Conservation (phyloP, 2,113 vertebrate genomes). For the Dasyornis broadbenti region DNA sequence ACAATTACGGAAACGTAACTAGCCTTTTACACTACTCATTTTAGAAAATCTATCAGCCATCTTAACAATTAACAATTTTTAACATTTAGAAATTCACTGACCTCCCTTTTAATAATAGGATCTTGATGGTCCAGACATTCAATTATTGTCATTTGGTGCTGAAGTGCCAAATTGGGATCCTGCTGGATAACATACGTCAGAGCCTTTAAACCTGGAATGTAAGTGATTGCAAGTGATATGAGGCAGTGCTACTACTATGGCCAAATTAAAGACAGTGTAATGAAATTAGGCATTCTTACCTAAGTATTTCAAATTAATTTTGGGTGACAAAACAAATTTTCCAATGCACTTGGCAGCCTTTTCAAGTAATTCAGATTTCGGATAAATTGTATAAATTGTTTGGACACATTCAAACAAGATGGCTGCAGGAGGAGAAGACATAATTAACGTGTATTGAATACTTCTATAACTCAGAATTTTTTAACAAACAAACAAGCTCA, state of each 20-base stretch:
- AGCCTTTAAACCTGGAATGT: constrained; percentile 86
- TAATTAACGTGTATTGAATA: background rate
- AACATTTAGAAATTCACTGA: constrained; percentile 59
- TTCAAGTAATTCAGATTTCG: constrained; percentile 90
- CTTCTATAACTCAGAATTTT: background rate
- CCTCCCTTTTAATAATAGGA: constrained; percentile 95
- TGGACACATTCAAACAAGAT: constrained; percentile 96
- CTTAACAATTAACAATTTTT: background rate
- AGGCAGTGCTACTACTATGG: background rate
- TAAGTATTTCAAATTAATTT: constrained; percentile 96
- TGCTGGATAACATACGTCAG: constrained; percentile 94
- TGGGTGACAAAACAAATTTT: constrained; percentile 93
- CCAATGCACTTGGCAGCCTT: constrained; percentile 96
- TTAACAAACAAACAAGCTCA: background rate
- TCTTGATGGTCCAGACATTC: constrained; percentile 94
- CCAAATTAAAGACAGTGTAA: background rate
- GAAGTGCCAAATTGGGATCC: constrained; percentile 90
- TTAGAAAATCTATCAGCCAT: background rate
- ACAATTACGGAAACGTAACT: background rate
- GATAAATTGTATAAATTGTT: constrained; percentile 91
- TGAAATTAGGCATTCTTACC: constrained; percentile 75
- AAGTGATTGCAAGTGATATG: background rate
- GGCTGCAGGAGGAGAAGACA: constrained; percentile 68
- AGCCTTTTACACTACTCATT: background rate
- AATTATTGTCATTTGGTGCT: constrained; percentile 98